Percentiles rank a stretch among this genome's conserved stretches.
phyloP scores from a whole-genome alignment of 2,797 vertebrate species.

The Sebastes umbrosus region DNA sequence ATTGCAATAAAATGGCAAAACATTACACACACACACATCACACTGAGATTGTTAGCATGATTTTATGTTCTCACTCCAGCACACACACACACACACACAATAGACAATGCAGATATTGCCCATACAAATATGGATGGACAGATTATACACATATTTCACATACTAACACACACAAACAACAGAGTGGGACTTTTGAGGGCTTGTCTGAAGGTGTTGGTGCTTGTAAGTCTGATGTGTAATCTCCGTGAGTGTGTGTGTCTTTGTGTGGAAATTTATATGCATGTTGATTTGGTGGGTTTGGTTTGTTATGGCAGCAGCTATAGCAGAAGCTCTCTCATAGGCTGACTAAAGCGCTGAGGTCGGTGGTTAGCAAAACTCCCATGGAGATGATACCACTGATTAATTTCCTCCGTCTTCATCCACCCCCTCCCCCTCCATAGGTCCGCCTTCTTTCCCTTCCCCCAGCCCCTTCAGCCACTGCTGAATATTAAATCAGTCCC shows the following conservation, averaged over 20 bases:
- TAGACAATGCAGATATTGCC: not conserved
- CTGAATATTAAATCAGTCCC: conserved; percentile 80
- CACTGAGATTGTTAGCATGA: not conserved
- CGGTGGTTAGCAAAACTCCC: conserved; percentile 75
- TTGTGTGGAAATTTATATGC: not conserved
- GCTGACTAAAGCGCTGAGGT: conserved; percentile 76
- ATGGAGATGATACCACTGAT: conserved; percentile 74
- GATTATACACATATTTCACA: not conserved
- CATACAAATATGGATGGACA: not conserved
- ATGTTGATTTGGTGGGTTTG: conserved; percentile 47
- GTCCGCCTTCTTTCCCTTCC: conserved; percentile 52
- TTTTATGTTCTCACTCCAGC: not conserved
- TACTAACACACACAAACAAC: not conserved
- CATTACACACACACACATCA: not conserved
- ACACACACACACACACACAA: not conserved
- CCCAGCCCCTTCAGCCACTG: conserved; percentile 62
- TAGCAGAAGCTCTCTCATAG: conserved; percentile 60
- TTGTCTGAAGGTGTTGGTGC: conserved; percentile 10
- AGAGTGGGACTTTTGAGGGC: not conserved
- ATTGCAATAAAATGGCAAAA: not conserved
- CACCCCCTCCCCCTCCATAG: conserved; percentile 32
- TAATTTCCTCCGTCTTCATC: conserved; percentile 71
- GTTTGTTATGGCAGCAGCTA: conserved; percentile 44
- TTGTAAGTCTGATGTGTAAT: conserved; percentile 1
- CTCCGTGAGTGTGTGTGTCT: not conserved